Evolutionary conservation across 92 coral and sea anemone genomes (phyloP).

Genomic region (Pocillopora meandrina): DNA sequence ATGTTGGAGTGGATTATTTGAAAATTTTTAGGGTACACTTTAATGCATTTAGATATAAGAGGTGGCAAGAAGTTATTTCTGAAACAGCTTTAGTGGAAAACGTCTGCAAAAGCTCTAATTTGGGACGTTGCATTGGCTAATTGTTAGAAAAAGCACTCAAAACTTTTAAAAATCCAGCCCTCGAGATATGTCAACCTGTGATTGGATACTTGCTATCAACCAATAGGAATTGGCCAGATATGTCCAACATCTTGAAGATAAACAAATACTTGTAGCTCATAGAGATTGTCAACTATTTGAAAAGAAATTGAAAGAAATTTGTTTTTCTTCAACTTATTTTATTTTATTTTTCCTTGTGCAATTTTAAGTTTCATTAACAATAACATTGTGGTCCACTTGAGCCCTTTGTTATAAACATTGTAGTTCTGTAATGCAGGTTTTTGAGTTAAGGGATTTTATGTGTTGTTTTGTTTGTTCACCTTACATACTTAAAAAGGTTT

Average conservation of each 20-base stretch:
- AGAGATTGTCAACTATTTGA: background rate
- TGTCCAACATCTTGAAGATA: background rate
- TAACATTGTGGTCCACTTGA: background rate
- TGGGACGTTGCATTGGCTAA: background rate
- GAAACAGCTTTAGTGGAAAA: background rate
- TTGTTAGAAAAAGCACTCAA: background rate
- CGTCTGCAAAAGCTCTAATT: background rate
- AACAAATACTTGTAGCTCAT: background rate
- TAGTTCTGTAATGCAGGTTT: background rate
- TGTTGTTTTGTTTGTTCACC: conserved; percentile 16
- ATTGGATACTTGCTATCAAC: conserved; percentile 37
- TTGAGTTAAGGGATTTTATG: background rate
- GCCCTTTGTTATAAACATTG: background rate
- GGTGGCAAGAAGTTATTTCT: background rate
- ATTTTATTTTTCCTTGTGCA: background rate
- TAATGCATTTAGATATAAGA: background rate
- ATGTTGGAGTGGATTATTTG: too few relatives aligned
- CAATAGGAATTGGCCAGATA: conserved; percentile 35
- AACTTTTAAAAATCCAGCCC: conserved; percentile 21
- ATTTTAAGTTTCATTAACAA: background rate
- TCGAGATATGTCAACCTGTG: conserved; percentile 58
- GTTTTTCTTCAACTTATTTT: background rate
- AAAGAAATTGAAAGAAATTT: background rate
- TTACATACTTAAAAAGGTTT: background rate
- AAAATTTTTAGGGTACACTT: too few relatives aligned